Conservation (phyloP, 2,797 vertebrate species). For the Halcyon badia region DNA sequence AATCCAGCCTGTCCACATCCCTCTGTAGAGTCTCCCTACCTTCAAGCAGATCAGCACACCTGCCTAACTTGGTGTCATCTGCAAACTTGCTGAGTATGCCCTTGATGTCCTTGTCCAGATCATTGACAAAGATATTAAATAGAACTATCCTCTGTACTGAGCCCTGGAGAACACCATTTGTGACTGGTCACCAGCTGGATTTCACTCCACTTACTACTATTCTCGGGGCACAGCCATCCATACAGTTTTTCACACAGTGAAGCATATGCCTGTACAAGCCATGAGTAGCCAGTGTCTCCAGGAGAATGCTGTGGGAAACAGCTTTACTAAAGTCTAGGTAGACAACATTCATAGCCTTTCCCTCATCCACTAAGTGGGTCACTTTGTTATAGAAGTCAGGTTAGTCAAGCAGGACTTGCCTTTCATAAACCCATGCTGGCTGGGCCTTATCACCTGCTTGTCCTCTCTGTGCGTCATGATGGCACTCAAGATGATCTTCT, state of each 20-base stretch:
- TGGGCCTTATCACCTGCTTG: background rate
- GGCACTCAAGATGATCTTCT: background rate
- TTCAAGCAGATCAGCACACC: no score
- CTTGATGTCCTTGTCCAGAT: no score
- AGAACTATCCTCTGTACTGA: no score
- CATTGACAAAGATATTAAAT: no score
- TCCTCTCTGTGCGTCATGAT: background rate
- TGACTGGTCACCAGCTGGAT: no score
- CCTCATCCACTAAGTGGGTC: background rate
- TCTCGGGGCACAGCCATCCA: background rate
- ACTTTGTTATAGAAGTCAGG: background rate
- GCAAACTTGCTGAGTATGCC: no score
- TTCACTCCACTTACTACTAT: no score
- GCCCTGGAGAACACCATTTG: no score
- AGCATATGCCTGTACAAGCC: background rate
- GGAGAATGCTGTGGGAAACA: background rate
- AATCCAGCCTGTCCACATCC: no score
- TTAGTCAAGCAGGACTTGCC: background rate
- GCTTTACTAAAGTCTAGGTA: background rate
- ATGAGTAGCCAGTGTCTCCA: background rate
- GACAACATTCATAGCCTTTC: background rate
- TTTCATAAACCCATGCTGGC: background rate
- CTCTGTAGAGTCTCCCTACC: no score
- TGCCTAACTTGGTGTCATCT: no score
- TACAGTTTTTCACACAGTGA: background rate